Evolutionary conservation across 2,797 vertebrate species (phyloP), one percentile per base, ranked within the genome.

Genomic region (Urocyon cinereoargenteus): DNA sequence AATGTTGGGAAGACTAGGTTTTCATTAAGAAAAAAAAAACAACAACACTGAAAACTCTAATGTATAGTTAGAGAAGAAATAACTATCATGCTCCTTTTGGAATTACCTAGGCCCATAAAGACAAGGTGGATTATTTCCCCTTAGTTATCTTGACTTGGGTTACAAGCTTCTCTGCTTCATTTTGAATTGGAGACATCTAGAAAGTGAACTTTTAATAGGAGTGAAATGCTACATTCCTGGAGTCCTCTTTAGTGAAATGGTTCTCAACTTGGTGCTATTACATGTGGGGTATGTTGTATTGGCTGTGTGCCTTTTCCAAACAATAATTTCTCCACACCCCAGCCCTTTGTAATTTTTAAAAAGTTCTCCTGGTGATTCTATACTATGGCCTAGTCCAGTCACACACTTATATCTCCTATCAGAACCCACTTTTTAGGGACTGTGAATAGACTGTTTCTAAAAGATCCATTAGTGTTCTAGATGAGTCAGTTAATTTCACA

Each of bases 401-500:
- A 31, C 3, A 90, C 2, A 40, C n/a, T 86, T 83, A 26, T 18
- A n/a, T 31, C 7, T 53, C 66, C 26, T 66, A n/a, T 84, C 28
- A 96, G 84, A 91, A 68, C 18, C 24, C 31, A 51, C 21, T 62
- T 83, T 90, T 85, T 28, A 59, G 78, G 73, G 55, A 84, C 62
- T 34, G 14, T 87, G 68, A 91, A 49, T 88, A 86, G 78, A 78
- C 51, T 61, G 31, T 88, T 87, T 96, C 78, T 90, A 84, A 92
- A 96, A 73, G 64, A 90, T 73, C 81, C 61, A 85, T 92, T 96
- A 96, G 57, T 14, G 28, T 92, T 93, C 59, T 91, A 62, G 31
- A 97, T 81, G 83, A 95, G 31, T 88, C 73, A 66, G 86, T 64
- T 95, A 51, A 88, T 92, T 93, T 95, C 89, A 86, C n/a, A 49